Evolutionary conservation across 2,888 invertebrate genomes (phyloP).

Genomic region (Stenchaetothrips biformis): DNA sequence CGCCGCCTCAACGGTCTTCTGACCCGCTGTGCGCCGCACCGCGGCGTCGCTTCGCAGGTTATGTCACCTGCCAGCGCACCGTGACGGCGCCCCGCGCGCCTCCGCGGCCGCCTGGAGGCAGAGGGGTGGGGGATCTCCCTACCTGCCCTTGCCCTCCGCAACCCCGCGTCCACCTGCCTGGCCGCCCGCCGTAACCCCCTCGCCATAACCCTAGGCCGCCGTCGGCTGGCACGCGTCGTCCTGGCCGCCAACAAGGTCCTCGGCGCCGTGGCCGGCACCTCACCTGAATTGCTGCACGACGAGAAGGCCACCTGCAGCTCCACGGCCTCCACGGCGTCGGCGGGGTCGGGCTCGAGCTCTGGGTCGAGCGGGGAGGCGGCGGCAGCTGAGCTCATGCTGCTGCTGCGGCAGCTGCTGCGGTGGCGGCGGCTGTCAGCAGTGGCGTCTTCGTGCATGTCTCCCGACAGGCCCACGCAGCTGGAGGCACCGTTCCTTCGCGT

Average conservation of each 20-base stretch:
- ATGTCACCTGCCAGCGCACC: conserved; percentile 27
- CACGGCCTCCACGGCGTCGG: conserved; percentile 40
- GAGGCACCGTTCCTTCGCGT: not conserved
- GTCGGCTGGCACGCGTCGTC: too few species aligned
- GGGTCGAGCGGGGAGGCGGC: conserved; percentile 6
- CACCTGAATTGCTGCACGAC: conserved; percentile 35
- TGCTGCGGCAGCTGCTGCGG: conserved; percentile 8
- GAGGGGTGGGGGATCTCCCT: too few species aligned
- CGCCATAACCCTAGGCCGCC: too few species aligned
- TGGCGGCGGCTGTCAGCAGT: not conserved
- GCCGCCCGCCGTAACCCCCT: too few species aligned
- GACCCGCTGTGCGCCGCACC: too few species aligned
- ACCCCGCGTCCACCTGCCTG: too few species aligned
- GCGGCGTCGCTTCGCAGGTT: conserved; percentile 32
- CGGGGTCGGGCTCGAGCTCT: conserved; percentile 35
- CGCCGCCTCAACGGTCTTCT: too few species aligned
- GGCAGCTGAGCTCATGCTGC: conserved; percentile 18
- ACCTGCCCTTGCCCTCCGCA: too few species aligned
- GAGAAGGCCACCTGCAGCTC: conserved; percentile 37
- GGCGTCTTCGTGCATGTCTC: conserved; percentile 13
- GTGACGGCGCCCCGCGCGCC: conserved; percentile 26
- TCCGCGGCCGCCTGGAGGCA: conserved; percentile 27
- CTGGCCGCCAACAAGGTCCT: too few species aligned
- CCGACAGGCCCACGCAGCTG: not conserved
- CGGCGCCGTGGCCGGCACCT: too few species aligned